A percentile compares a stretch with the other conserved stretches of the same genome.
These are phyloP conservation scores for Cheilosia pagana DNA, from an alignment of 2,888 invertebrate species.

Conservation along the genomic window DNA sequence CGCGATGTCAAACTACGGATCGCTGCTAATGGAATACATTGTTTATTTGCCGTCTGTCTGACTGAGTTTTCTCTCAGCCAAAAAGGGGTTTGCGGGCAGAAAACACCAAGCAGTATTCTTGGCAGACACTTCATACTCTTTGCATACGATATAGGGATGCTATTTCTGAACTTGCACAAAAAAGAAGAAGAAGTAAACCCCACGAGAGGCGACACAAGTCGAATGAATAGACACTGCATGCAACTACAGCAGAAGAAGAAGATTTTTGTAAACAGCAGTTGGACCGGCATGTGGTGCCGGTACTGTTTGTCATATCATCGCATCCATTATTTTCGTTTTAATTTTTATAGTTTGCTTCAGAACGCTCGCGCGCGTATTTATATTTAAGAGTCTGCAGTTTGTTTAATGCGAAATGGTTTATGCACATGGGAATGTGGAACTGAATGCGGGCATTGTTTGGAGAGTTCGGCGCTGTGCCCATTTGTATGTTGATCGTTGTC, in stretches of 20 bases:
- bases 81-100: background rate
- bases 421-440: conserved; percentile 60
- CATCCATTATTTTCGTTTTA: conserved; percentile 69
- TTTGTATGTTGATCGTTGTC: conserved; percentile 59
- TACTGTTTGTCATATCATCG: conserved; percentile 66
- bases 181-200: background rate
- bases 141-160: conserved; percentile 23
- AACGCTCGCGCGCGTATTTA: conserved; percentile 60
- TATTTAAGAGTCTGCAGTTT: conserved; percentile 64
- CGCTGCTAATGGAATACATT: conserved; percentile 61
- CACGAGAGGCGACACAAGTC: background rate
- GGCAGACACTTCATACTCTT: conserved; percentile 35
- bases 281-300: conserved; percentile 57
- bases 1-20: conserved; percentile 18
- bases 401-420: conserved; percentile 67
- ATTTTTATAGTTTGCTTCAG: conserved; percentile 51
- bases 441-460: conserved; percentile 70
- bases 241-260: background rate
- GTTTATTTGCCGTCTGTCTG: conserved; percentile 68
- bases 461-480: conserved; percentile 9
- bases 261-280: conserved; percentile 50
- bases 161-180: conserved; percentile 12
- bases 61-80: conserved; percentile 14
- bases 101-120: conserved; percentile 47
- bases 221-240: background rate